Base-by-base conservation (phyloP, 1,140 invertebrate genomes). In the Tetranychus urticae region DNA sequence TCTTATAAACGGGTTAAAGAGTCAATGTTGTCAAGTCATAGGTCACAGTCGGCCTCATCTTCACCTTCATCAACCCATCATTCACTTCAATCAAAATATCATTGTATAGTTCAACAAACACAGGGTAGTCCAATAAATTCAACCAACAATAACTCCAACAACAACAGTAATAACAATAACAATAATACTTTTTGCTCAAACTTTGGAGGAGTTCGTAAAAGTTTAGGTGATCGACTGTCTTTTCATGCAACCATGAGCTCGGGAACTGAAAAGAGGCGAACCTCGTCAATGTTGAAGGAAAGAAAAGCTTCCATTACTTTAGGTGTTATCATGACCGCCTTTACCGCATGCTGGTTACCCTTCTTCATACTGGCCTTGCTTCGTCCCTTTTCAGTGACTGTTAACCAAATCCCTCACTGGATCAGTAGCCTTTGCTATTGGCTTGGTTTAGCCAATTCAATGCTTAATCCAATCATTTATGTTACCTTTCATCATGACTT, bases 371-470 rank as follows among this genome's bases (percentile, higher is more conserved):
- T 91, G 76, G 93, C 93, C 70, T 76, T 92, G 31, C 77, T 88
- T 35, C 77, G 84, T 52, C 80, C 81, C 1, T 78, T 86, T 50
- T 75, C 87, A 42, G 89, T 91, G 72, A 42, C 39, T 6, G 89
- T 84, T 45, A 80, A 92, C 1, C 78, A 93, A 2, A 64, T 68
- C 3, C 65, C 66, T 0, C 61, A 61, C 12, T 56, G 34, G 36
- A 59, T 67, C 1, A 61, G 52, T 14, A 65, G 74, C 14, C 69
- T 80, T 36, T 82, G 89, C 68, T 77, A 88, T 31, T 97, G 91
- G 92, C 78, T 97, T 36, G 92, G 92, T 1, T 97, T 96, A 71
- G 88, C 88, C 70, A 97, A 97, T 73, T 91, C 86, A 12, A 88
- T 89, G 56, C 83, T 93, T 63, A 96, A 94, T 71, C 91, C 91